Evolutionary conservation across 2,113 vertebrate species (phyloP).

Genomic region (Prionailurus bengalensis): DNA sequence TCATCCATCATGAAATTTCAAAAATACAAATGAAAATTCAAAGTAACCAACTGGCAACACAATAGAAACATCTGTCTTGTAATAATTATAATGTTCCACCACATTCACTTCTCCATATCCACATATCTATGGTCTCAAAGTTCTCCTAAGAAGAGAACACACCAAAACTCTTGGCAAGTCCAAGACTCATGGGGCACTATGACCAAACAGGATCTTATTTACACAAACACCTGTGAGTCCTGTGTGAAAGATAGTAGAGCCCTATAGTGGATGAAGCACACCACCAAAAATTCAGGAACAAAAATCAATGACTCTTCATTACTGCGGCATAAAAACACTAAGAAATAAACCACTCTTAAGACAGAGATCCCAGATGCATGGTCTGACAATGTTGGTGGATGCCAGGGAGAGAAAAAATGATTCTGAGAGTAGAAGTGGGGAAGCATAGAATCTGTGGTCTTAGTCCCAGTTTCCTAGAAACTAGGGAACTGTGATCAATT

Average conservation of each 20-base stretch:
- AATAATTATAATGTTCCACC: not conserved
- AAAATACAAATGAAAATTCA: not conserved
- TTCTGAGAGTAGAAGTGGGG: not conserved
- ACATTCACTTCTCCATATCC: not conserved
- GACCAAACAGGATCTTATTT: not conserved
- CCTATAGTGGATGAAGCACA: not conserved
- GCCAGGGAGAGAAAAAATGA: not conserved
- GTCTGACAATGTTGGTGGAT: not conserved
- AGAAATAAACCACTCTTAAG: not conserved
- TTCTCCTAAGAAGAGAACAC: not conserved
- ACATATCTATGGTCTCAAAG: not conserved
- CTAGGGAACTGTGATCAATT: not conserved
- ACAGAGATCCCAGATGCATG: not conserved
- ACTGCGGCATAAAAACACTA: not conserved
- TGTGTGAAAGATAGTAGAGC: not conserved
- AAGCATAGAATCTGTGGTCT: not conserved
- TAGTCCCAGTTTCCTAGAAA: not conserved
- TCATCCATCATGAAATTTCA: not conserved
- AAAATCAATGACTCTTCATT: not conserved
- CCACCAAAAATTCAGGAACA: not conserved
- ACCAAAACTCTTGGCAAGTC: not conserved
- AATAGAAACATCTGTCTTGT: not conserved
- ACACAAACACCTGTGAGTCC: not conserved
- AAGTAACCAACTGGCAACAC: not conserved
- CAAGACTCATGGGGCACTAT: fast-evolving